A percentile compares a stretch with the other conserved stretches of the same genome.
Conservation (phyloP, 2,888 invertebrate genomes). For the Trypoxylon attenuatum region DNA sequence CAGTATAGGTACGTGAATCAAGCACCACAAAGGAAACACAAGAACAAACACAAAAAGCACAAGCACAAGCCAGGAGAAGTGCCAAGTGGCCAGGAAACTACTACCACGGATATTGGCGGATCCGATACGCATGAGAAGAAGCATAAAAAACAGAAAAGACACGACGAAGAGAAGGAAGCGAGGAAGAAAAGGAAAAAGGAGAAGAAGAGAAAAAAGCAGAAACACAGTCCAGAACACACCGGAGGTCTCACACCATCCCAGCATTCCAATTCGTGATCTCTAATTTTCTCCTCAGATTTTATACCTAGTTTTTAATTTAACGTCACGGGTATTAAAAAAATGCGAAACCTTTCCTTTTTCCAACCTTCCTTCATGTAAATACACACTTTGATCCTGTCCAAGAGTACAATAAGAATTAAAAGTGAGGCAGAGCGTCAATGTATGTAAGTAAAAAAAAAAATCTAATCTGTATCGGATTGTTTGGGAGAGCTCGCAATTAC, state of each 20-base stretch:
- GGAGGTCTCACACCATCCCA: constrained; percentile 81
- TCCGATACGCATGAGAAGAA: constrained; percentile 95
- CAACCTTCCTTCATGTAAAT: not conserved
- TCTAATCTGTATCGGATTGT: too few species aligned
- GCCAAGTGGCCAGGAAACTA: constrained; percentile 83
- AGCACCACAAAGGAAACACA: constrained; percentile 93
- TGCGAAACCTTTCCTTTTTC: constrained; percentile 11
- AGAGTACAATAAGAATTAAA: too few species aligned
- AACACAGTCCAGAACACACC: constrained; percentile 91
- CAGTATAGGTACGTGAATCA: constrained; percentile 95
- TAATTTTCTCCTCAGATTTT: constrained; percentile 44
- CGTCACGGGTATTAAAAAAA: constrained; percentile 7
- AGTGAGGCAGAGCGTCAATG: too few species aligned
- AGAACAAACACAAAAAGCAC: constrained; percentile 96
- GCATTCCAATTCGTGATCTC: constrained; percentile 77
- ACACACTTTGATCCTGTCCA: too few species aligned
- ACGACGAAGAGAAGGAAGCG: constrained; percentile 92
- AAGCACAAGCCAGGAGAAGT: constrained; percentile 92
- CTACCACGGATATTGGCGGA: constrained; percentile 79
- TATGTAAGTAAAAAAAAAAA: too few species aligned
- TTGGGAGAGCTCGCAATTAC: too few species aligned
- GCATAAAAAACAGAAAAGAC: constrained; percentile 94
- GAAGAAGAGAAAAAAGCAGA: constrained; percentile 95
- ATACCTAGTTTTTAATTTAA: constrained; percentile 37
- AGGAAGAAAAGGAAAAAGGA: constrained; percentile 96